Evolutionary conservation across 30 jellyfish, hydroid and myxozoan species (phyloP).

Genomic region (Aurelia sp.): DNA sequence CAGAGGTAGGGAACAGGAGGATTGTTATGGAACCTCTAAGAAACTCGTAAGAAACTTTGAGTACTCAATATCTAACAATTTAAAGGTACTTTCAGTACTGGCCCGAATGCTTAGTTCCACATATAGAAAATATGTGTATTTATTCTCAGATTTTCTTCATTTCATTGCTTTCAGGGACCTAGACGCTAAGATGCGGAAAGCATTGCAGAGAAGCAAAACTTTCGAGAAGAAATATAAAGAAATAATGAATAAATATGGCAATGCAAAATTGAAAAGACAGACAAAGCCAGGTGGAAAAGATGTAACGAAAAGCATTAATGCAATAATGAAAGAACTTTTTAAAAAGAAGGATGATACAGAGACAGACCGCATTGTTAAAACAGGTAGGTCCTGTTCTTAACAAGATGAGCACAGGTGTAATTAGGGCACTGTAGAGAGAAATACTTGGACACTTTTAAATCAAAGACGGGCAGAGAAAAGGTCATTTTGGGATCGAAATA

Average conservation of each 20-base stretch:
- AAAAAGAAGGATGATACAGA: not conserved
- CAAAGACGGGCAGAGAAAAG: too few relatives aligned
- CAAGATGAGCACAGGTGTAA: not conserved
- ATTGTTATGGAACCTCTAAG: too few relatives aligned
- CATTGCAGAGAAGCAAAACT: conserved; percentile 18
- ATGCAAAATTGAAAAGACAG: not conserved
- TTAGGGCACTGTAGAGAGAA: too few relatives aligned
- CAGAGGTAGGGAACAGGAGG: too few relatives aligned
- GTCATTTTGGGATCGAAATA: too few relatives aligned
- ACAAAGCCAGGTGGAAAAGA: not conserved
- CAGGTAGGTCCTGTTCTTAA: conserved; percentile 14
- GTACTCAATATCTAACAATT: too few relatives aligned
- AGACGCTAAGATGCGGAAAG: conserved; percentile 37
- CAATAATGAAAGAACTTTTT: conserved; percentile 11
- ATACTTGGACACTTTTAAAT: too few relatives aligned
- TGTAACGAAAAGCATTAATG: not conserved
- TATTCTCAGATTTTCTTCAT: not conserved
- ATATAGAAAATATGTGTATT: not conserved
- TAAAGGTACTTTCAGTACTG: too few relatives aligned
- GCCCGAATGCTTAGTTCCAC: too few relatives aligned
- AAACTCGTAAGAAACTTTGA: too few relatives aligned
- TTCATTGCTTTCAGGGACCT: conserved; percentile 14
- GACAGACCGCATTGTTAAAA: conserved; percentile 12
- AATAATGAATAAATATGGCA: conserved; percentile 4
- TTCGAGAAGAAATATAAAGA: conserved; percentile 36